Evolutionary conservation across 2,113 vertebrate species (phyloP), one percentile per base, ranked within the genome.

Genomic region (Sphaerodactylus townsendi): DNA sequence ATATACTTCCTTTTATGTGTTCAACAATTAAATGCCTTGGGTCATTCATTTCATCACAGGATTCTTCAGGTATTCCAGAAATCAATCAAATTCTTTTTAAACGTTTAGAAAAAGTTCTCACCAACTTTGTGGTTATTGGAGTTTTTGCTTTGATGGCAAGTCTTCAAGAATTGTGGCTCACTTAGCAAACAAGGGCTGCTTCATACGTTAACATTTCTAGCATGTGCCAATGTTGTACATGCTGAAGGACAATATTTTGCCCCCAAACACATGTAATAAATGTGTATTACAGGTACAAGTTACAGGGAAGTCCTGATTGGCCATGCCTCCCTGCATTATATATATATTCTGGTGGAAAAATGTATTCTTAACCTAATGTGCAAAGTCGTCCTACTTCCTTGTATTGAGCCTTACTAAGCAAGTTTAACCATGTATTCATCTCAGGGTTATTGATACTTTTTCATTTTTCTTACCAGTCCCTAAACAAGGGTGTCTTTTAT

Each of bases 1-100:
- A 98, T 98, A 99, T 97, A 99, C 97, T 98, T 99, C 96, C 96
- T 98, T 99, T 99, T 97, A 98, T 96, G 98, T 99, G 98, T 97
- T 99, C 97, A 98, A 97, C 96, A 97, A 97, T 94, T 94, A 91
- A 95, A 85, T 96, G 59, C 95, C 97, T 97, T 93, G 94, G 95
- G 92, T 97, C 93, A 93, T 96, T 97, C 96, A 97, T 97, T 97
- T 96, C 93, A 89, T 93, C 41, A 2, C 86, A 91, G 89, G 89
- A 93, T 90, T 86, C 81, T 92, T 92, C 87, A 95, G 77, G 81
- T 87, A 87, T 88, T 90, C 94, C 86, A 83, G 84, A 93, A 93
- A 78, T 77, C 41, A 92, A 90, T 81, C 48, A 79, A 83, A 87
- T 77, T 88, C 75, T 80, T 94, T n/a, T 14, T 90, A 80, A 72